Evolutionary conservation across 2,888 invertebrate genomes (phyloP).

Genomic region (Quadroppia sp.): DNA sequence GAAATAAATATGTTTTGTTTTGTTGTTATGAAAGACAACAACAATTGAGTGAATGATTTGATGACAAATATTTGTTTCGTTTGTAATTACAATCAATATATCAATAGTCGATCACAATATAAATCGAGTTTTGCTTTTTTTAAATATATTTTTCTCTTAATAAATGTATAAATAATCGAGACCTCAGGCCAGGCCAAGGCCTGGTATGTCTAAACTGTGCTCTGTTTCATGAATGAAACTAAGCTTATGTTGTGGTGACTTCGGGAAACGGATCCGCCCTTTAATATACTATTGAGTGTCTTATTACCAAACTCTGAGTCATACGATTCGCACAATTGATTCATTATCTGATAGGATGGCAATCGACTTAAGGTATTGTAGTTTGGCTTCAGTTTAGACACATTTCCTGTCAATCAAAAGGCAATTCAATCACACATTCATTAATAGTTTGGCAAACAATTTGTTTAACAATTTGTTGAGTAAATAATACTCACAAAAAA

Average conservation of each 20-base stretch:
- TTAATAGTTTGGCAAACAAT: too few relatives aligned
- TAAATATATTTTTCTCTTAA: not conserved
- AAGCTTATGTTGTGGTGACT: conserved; percentile 32
- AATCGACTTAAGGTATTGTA: conserved; percentile 26
- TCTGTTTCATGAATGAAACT: conserved; percentile 33
- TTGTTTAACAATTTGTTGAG: not conserved
- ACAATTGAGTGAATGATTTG: not conserved
- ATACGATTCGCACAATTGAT: conserved; percentile 33
- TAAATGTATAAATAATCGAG: conserved; percentile 8
- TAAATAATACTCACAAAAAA: conserved; percentile 31
- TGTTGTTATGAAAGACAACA: not conserved
- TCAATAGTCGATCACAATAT: conserved; percentile 22
- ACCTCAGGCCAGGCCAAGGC: too few relatives aligned
- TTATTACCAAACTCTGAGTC: conserved; percentile 23
- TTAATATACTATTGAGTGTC: conserved; percentile 6
- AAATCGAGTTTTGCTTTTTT: not conserved
- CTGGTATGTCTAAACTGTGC: conserved; percentile 14
- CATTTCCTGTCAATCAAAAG: conserved; percentile 22
- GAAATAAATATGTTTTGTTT: too few relatives aligned
- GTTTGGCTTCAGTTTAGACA: conserved; percentile 30
- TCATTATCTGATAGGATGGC: conserved; percentile 35
- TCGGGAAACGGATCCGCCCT: conserved; percentile 18
- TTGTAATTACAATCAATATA: not conserved
- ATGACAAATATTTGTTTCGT: not conserved
- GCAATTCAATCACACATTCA: not conserved